Base-by-base conservation (phyloP, 2,113 vertebrate genomes). In the Calidris pygmaea region DNA sequence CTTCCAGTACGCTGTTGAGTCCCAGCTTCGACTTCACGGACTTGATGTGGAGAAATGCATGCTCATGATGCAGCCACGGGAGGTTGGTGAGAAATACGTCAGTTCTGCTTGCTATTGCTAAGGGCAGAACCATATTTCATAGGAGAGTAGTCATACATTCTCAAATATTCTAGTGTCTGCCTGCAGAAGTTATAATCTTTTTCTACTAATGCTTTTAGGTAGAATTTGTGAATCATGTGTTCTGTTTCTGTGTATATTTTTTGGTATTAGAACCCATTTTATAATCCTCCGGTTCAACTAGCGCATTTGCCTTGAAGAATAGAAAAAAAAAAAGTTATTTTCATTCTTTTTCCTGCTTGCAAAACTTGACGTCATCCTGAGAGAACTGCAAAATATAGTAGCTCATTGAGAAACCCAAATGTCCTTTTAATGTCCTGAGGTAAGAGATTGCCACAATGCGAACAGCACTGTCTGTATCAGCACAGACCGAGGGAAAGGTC, bases 1-100 rank as follows among this genome's bases (percentile, higher is more conserved):
- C 97, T 97, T 96, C 71, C 97, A 99, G 99, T 99, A 99, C 6
- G 98, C 98, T 17, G 93, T 99, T 17, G 99, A 99, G 93, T 99
- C 99, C 93, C 99, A 99, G 62, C 98, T 99, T 95, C 97, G 48
- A 10, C 90, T 99, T 82, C 98, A 98, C 1, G 98, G 98, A 35
- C 98, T 99, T 9, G 96, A 99, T 63, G 98, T 98, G 20, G 81
- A 98, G 73, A 85, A 96, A 58, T 98, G 98, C 96, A 99, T 99
- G 99, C 72, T 98, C 88, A 87, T 98, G 88, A 82, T 99, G 75
- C 93, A 97, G 23, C 98, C 99, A 59, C 98, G 98, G 97, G 85
- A 98, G 98, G 99, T 99, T 95, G 79, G 96, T 96, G 78, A 95
- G 70, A 86, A 66, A 72, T 32, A 52, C 4, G 11, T 13, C 35